Conservation (phyloP, 2,797 vertebrate species). For the Falco naumanni region DNA sequence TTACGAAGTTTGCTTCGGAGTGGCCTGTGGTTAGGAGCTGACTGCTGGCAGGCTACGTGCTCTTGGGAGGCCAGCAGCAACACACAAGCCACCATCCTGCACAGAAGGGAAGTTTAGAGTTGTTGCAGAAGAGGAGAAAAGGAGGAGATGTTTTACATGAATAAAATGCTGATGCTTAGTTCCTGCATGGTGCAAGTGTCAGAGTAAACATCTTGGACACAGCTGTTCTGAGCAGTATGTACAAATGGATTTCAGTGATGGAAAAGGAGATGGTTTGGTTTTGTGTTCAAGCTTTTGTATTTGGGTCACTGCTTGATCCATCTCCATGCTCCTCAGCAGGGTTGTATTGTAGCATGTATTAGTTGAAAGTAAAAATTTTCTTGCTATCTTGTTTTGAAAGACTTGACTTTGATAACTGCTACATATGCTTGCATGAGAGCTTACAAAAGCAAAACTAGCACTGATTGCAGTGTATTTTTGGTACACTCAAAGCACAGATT, state of each 20-base stretch:
- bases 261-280: neutral
- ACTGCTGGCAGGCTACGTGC: neutral
- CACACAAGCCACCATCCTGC: neutral
- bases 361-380: neutral
- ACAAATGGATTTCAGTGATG: neutral
- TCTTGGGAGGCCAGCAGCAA: neutral
- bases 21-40: neutral
- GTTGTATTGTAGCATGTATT: neutral
- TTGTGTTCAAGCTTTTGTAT: neutral
- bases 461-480: neutral
- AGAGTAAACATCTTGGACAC: neutral
- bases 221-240: neutral
- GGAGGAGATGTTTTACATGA: neutral
- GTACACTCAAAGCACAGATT: neutral
- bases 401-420: neutral
- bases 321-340: neutral
- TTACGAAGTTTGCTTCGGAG: neutral
- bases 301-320: neutral
- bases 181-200: neutral
- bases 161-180: neutral
- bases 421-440: fast-evolving
- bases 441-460: neutral
- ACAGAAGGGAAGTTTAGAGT: neutral
- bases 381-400: neutral
- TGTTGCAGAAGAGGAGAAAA: neutral